These are phyloP conservation scores for Mastigias papua DNA, from an alignment of 30 jellyfish, hydroid and myxozoan genomes.

Conservation along the genomic window DNA sequence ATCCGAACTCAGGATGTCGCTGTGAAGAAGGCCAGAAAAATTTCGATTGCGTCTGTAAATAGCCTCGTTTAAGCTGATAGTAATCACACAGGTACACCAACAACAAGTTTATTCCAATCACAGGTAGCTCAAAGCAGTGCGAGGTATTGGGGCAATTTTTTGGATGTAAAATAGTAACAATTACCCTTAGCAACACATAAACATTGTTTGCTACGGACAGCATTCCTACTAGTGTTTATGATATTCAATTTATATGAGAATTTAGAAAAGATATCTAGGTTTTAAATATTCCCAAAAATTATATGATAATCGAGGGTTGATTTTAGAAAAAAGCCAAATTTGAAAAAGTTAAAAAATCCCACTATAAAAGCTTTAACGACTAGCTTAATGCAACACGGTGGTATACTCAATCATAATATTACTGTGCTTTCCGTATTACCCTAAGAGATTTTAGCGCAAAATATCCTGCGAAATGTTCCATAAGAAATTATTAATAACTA, in stretches of 20 bases:
- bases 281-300: not conserved
- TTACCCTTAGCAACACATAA: not conserved
- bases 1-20: not conserved
- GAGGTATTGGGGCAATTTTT: not conserved
- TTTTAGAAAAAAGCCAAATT: no score
- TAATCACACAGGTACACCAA: not conserved
- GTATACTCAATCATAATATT: no score
- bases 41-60: not conserved
- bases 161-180: not conserved
- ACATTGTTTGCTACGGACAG: not conserved
- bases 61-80: not conserved
- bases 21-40: not conserved
- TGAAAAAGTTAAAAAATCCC: no score
- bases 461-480: no score
- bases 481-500: no score
- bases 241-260: not conserved
- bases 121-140: not conserved
- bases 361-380: no score
- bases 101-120: not conserved
- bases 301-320: not conserved
- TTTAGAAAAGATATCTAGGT: not conserved
- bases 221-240: not conserved
- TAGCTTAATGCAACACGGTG: no score
- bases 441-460: no score
- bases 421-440: no score